Base-by-base conservation (phyloP, 2,797 vertebrate species). In the Emydoidea blandingii region DNA sequence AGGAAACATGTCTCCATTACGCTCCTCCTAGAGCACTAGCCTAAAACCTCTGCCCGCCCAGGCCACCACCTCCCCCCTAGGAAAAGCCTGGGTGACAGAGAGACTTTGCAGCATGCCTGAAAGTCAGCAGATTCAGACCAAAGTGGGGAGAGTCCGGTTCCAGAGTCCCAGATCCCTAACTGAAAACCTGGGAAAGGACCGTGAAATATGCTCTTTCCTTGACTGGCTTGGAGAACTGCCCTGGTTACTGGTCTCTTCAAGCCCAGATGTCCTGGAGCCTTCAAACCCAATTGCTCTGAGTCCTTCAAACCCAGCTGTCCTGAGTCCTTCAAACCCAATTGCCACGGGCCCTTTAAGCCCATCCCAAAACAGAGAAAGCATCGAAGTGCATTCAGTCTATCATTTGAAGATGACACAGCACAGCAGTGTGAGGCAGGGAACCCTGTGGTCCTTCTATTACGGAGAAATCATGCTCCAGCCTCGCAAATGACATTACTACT, bases 391-490 rank as follows among this genome's bases (percentile, higher is more conserved):
- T 2, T 14, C 11, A 0, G 0, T 8, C 59, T 88, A 89, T 81
- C 91, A 34, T 3, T 3, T 83, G 89, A 95, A 2, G 92, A 91
- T 11, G 79, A 57, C 37, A 80, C 1, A 0, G 34, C 44, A 80
- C 1, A 0, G n/a, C 90, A 91, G 89, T 41, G 76, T 79, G 54
- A 52, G 92, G 76, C 94, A 84, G 86, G 96, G 94, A 97, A 89
- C 94, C 98, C 98, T 1, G 93, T 57, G 25, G 97, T 93, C 95
- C 95, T 86, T 76, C 97, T 81, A 94, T 96, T 95, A 92, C 91
- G 3, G 56, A 92, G 86, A 95, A 96, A 96, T 85, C 90, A 31
- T 11, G 72, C 97, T 95, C 76, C 91, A 97, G 96, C 96, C 84
- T 95, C 27, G 2, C 96, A 72, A 90, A 92, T 85, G 6, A 95